Evolutionary conservation across 2,888 invertebrate species (phyloP), one percentile per base, ranked within the genome.

Genomic region (Hirtodrosophila confusa): DNA sequence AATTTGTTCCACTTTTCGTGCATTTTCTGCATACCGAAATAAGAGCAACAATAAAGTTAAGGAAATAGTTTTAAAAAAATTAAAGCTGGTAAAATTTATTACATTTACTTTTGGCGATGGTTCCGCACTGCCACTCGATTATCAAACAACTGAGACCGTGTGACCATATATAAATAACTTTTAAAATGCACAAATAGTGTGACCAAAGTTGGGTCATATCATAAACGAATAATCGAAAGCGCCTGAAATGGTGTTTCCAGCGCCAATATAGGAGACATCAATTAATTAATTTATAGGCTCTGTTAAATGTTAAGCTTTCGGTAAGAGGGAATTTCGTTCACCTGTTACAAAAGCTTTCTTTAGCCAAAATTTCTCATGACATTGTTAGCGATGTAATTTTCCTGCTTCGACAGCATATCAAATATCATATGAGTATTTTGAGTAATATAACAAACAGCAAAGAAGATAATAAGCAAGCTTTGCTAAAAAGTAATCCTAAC

Each of bases 41-140:
- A 36, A 24, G 12, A 4, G 23, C 47, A 75, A 9, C 10, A 61
- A 56, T 33, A 41, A 39, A 39, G 11, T 4, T 39, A 29, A 44
- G 31, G 33, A 66, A 51, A 23, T 47, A 31, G 4, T 47, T 11
- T 3, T 37, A 39, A 41, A 69, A 71, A 50, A 54, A 67, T 11
- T 6, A 29, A 44, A 44, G 11, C 29, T 54, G 7, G 5, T 29
- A 17, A 64, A 58, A 58, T 29, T 3, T 10, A 10, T 33, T n/a
- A 39, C 9, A 49, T 49, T 62, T 72, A 66, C 50, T 62, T 72
- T 58, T 48, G 31, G 44, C 69, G 47, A 74, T 60, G 56, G 33
- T 6, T 78, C 75, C 75, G 75, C 60, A 62, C 79, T 65, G 62
- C 69, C 33, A 50, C 75, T 62, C 69, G 69, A 73, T 78, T 75